These are phyloP conservation scores for Pristionchus mayeri DNA, from an alignment of 2,888 invertebrate genomes.

Conservation along the genomic window DNA sequence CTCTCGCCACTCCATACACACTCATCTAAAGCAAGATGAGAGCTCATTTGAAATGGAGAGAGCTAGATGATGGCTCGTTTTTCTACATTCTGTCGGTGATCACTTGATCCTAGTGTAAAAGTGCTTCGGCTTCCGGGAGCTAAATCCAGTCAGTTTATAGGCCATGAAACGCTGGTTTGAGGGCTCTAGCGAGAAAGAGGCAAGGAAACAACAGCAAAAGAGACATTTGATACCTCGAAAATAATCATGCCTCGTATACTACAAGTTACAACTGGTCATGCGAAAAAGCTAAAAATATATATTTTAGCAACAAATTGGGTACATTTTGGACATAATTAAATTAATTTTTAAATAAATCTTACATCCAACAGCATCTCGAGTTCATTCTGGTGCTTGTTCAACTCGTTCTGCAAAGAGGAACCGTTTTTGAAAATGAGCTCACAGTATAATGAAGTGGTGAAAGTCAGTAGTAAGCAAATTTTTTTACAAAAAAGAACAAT, in stretches of 20 bases:
- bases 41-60: too few species aligned
- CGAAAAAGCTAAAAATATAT: background rate
- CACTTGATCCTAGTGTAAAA: constrained; percentile 4
- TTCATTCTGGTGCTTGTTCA: constrained; percentile 66
- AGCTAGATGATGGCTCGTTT: background rate
- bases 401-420: constrained; percentile 60
- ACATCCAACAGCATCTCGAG: constrained; percentile 68
- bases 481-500: too few species aligned
- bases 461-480: too few species aligned
- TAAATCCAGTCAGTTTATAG: background rate
- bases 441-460: too few species aligned
- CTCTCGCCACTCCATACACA: background rate
- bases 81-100: background rate
- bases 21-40: background rate
- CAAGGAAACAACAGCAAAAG: background rate
- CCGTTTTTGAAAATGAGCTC: too few species aligned
- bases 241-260: background rate
- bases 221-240: background rate
- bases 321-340: too few species aligned
- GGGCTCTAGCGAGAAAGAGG: background rate
- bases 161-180: background rate
- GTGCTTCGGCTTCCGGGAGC: background rate
- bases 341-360: constrained; percentile 51
- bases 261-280: background rate
- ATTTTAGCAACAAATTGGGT: too few species aligned